Evolutionary conservation across 1,140 invertebrate species (phyloP).

Genomic region (Drosophila nasuta): DNA sequence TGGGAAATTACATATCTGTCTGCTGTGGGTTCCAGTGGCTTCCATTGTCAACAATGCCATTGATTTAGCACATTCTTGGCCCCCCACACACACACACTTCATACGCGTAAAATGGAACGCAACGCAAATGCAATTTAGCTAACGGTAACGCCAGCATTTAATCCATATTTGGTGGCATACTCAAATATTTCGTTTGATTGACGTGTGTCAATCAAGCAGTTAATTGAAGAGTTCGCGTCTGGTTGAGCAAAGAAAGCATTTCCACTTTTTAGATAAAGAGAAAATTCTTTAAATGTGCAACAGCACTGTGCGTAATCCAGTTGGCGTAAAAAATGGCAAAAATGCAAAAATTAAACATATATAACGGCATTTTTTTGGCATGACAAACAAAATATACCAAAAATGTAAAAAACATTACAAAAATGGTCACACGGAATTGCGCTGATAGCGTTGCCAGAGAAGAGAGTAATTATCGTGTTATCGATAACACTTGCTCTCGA

Average conservation of each 20-base stretch:
- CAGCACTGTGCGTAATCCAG: background rate
- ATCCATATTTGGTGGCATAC: slow-evolving; percentile 69
- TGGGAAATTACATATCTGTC: slow-evolving; percentile 42
- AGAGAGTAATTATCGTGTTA: no score
- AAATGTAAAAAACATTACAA: no score
- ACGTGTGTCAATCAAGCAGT: slow-evolving; percentile 55
- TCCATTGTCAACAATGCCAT: slow-evolving; percentile 30
- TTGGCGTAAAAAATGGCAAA: background rate
- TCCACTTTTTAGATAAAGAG: slow-evolving; percentile 31
- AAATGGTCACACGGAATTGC: no score
- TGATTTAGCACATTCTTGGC: slow-evolving; percentile 37
- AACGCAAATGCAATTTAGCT: slow-evolving; percentile 60
- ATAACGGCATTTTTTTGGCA: no score
- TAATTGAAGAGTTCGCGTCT: slow-evolving; percentile 64
- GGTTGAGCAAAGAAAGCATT: slow-evolving; percentile 32
- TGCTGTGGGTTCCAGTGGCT: slow-evolving; percentile 29
- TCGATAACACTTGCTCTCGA: slow-evolving; percentile 26
- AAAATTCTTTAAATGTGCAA: slow-evolving; percentile 9
- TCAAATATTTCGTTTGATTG: slow-evolving; percentile 72
- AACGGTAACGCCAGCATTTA: slow-evolving; percentile 68
- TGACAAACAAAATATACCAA: no score
- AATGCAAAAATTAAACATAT: background rate
- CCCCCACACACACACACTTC: slow-evolving; percentile 3
- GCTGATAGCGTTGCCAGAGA: slow-evolving; percentile 25
- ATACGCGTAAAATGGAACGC: slow-evolving; percentile 8